phyloP scores from a whole-genome alignment of 1,140 invertebrate genomes.

The Bilobella aurantiaca region DNA sequence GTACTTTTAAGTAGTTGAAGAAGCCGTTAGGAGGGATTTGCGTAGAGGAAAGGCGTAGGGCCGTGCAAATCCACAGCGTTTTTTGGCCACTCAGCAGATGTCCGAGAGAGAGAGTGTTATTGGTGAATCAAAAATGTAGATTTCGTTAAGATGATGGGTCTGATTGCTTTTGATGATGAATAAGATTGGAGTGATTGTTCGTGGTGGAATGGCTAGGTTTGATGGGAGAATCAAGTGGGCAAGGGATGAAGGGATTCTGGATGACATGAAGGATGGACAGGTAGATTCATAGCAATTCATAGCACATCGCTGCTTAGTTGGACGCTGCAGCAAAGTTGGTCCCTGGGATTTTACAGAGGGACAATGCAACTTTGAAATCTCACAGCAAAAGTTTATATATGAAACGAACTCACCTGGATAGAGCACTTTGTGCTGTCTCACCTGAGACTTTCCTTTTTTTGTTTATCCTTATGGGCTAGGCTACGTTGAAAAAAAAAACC shows the following conservation, averaged over 20 bases:
- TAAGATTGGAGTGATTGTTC: not conserved
- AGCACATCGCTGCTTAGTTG: too few species aligned
- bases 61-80: too few species aligned
- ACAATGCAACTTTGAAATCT: not conserved
- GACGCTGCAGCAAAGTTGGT: too few species aligned
- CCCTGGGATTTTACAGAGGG: not conserved
- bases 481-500: not conserved
- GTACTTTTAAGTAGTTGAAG: too few species aligned
- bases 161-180: not conserved
- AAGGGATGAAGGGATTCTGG: not conserved
- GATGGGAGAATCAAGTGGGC: not conserved
- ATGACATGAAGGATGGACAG: not conserved
- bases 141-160: not conserved
- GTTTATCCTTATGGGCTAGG: not conserved
- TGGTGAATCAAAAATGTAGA: not conserved
- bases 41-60: too few species aligned
- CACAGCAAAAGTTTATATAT: not conserved
- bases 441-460: slow-evolving; percentile 1
- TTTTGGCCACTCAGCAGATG: too few species aligned
- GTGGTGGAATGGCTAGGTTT: not conserved
- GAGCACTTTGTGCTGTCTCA: slow-evolving; percentile 1
- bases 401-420: not conserved
- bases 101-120: not conserved
- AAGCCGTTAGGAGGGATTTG: too few species aligned
- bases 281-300: not conserved